Evolutionary conservation across 2,888 invertebrate species (phyloP), one percentile per base, ranked within the genome.

Genomic region (Lithophane semibrunnea): DNA sequence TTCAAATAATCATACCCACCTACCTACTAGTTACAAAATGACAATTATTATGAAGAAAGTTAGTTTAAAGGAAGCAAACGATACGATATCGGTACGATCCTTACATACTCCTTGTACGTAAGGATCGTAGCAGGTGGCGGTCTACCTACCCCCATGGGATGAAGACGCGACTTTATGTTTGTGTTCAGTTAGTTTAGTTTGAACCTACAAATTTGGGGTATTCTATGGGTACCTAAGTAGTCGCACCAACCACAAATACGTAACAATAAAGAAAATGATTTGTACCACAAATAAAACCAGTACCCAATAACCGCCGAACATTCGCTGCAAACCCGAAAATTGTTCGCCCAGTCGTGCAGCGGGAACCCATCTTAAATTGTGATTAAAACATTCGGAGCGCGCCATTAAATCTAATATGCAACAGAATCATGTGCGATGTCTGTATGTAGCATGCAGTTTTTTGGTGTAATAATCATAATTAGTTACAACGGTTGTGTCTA

Each of bases 371-470:
- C 92, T 83, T 91, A 92, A 89, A 91, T 91, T 89, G 94, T 94
- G 94, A 94, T 95, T 94, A 94, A 95, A 94, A 94, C 94, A 94
- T 95, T 94, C 93, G 93, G 92, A 91, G 92, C 92, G 93, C 91
- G 92, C 94, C 94, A 94, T 95, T 94, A 95, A 95, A 95, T 95
- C 94, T 95, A 95, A 95, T 95, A 95, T 95, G 95, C 95, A 95
- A 90, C 91, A 92, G 94, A 94, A 94, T 94, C 94, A 94, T 93
- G 92, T 88, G 91, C 91, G 91, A 92, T 92, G 92, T 92, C 91
- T 90, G 89, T 89, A 79, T 83, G 88, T 87, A 88, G 88, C 90
- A 91, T 93, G 90, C 92, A 92, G 92, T 92, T 92, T 94, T 94
- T 94, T 88, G 89, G 87, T 83, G 90, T 91, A 91, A 93, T 92